These are phyloP conservation scores for Toxotes jaculatrix DNA, from an alignment of 2,113 vertebrate genomes.

Conservation along the genomic window DNA sequence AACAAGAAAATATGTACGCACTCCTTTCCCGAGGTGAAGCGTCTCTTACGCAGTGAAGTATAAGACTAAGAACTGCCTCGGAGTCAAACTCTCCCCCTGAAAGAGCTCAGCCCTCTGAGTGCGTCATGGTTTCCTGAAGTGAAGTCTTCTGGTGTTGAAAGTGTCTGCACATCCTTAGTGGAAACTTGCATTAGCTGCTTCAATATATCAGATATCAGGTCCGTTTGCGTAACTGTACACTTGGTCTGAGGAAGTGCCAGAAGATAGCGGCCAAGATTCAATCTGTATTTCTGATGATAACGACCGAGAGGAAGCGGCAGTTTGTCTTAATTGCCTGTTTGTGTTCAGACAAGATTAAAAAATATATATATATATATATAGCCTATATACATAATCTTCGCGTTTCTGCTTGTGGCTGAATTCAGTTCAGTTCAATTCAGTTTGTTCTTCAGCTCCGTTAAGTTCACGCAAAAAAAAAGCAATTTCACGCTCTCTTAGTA, in stretches of 20 bases:
- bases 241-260: slow-evolving; percentile 50
- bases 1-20: not conserved
- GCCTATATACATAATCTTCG: too few species aligned
- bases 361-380: too few species aligned
- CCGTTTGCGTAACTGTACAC: slow-evolving; percentile 41
- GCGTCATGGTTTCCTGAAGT: slow-evolving; percentile 83
- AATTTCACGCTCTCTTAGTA: too few species aligned
- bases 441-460: not conserved
- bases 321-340: slow-evolving; percentile 35
- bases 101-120: slow-evolving; percentile 76
- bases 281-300: slow-evolving; percentile 6
- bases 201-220: slow-evolving; percentile 41
- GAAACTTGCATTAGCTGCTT: slow-evolving; percentile 69
- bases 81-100: slow-evolving; percentile 40
- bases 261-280: slow-evolving; percentile 33
- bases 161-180: slow-evolving; percentile 64
- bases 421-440: not conserved
- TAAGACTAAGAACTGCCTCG: slow-evolving; percentile 2
- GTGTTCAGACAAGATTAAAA: not conserved
- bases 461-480: not conserved
- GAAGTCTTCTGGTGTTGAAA: slow-evolving; percentile 39
- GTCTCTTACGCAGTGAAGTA: slow-evolving; percentile 6
- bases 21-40: not conserved
- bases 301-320: slow-evolving; percentile 32
- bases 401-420: not conserved